A percentile compares a stretch with the other conserved stretches of the same genome.
These are phyloP conservation scores for Spilosoma lubricipeda DNA, from an alignment of 2,888 invertebrate genomes.

Conservation along the genomic window DNA sequence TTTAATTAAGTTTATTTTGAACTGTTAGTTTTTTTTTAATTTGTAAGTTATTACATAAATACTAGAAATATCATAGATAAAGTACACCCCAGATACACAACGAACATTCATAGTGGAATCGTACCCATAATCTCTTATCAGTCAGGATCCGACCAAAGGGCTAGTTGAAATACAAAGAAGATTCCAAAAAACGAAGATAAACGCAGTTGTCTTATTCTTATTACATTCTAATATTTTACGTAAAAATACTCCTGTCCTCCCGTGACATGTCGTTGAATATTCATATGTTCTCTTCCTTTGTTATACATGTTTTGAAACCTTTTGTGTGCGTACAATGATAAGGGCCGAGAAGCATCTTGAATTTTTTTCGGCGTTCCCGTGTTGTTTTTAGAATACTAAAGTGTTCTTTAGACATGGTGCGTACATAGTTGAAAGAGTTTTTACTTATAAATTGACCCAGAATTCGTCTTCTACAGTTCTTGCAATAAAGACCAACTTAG, in stretches of 20 bases:
- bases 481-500: no score
- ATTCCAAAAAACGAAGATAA: neutral
- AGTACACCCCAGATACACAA: no score
- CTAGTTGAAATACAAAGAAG: neutral
- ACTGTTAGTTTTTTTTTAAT: no score
- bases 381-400: slow-evolving; percentile 24
- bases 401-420: neutral
- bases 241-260: slow-evolving; percentile 25
- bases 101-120: no score
- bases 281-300: slow-evolving; percentile 44
- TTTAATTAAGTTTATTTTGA: no score
- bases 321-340: slow-evolving; percentile 42
- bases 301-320: slow-evolving; percentile 37
- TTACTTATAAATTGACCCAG: neutral
- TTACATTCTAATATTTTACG: slow-evolving; percentile 20
- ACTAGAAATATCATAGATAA: no score
- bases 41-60: no score
- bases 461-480: no score
- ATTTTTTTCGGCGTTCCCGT: slow-evolving; percentile 26
- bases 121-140: no score
- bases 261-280: slow-evolving; percentile 46
- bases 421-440: neutral
- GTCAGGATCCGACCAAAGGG: no score
- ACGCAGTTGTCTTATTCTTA: neutral
- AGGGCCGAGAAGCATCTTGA: slow-evolving; percentile 33